Evolutionary conservation across 2,797 vertebrate species (phyloP), one percentile per base, ranked within the genome.

Genomic region (Sebastes iracundus): DNA sequence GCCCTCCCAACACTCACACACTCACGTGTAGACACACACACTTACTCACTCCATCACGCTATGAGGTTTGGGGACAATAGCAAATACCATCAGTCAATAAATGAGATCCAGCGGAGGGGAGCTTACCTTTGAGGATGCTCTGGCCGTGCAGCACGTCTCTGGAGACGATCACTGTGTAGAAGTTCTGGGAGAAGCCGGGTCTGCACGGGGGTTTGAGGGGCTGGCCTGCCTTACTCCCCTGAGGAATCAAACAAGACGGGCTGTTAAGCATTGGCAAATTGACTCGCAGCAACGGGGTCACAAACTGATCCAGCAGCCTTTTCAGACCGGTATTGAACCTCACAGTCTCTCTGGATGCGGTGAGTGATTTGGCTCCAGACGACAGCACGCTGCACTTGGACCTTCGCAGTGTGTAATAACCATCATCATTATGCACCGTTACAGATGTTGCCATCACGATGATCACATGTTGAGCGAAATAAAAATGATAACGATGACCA

Each of bases 121-220:
- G 73, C 96, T 95, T 96, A 99, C 98, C 98, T 99, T 97, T 98
- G 87, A 99, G 97, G 81, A 98, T 96, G 94, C 96, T 97, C 95
- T 97, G 97, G 84, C 97, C 97, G 80, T 96, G 97, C 90, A 96
- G 94, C 60, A 97, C 80, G 65, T 96, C 97, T 73, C 96, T 97
- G n/a, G 98, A 96, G 94, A 99, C 94, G 11, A 98, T 95, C 0
- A 96, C 96, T 2, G 97, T 97, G 95, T 99, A 99, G 93, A 97
- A 98, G 79, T 97, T 97, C 80, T 98, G 96, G 53, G 98, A 97
- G 95, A 99, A 99, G 86, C 98, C 98, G 59, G 97, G 96, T 91
- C 96, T 96, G 94, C 98, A 99, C 16, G 92, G 92, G 89, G 96
- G 87, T 88, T 94, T 96, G 78, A 95, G 93, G 68, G 95, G 95